Evolutionary conservation across 2,797 vertebrate genomes (phyloP).

Genomic region (Austrolebias charrua): DNA sequence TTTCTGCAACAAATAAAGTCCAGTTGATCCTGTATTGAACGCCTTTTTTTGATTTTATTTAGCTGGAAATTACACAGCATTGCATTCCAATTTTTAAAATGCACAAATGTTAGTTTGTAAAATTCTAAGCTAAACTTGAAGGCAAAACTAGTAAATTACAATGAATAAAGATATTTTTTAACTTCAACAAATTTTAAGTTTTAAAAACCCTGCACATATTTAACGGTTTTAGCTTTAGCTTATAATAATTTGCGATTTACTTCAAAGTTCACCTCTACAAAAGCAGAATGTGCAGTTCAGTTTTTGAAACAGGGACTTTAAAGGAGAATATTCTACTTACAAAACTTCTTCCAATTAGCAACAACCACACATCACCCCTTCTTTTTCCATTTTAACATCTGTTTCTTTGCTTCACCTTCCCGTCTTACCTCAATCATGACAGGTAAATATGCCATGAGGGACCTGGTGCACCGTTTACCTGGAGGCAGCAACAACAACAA

Average conservation of each 20-base stretch:
- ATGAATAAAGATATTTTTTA: too few relatives aligned
- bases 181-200: too few relatives aligned
- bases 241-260: not conserved
- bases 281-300: not conserved
- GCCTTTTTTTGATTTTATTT: too few relatives aligned
- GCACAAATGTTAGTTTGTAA: too few relatives aligned
- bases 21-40: too few relatives aligned
- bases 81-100: too few relatives aligned
- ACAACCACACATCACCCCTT: not conserved
- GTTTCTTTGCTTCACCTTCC: not conserved
- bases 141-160: too few relatives aligned
- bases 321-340: not conserved
- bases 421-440: constrained; percentile 29
- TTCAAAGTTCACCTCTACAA: not conserved
- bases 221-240: not conserved
- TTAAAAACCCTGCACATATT: too few relatives aligned
- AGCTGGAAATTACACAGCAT: too few relatives aligned
- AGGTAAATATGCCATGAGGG: constrained; percentile 99
- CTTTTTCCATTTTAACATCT: not conserved
- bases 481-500: constrained; percentile 91
- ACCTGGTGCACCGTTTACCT: constrained; percentile 94
- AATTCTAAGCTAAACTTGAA: too few relatives aligned
- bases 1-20: too few relatives aligned
- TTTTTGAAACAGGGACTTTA: not conserved
- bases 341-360: not conserved